phyloP scores from a whole-genome alignment of 2,113 vertebrate genomes.

The Engraulis encrasicolus region DNA sequence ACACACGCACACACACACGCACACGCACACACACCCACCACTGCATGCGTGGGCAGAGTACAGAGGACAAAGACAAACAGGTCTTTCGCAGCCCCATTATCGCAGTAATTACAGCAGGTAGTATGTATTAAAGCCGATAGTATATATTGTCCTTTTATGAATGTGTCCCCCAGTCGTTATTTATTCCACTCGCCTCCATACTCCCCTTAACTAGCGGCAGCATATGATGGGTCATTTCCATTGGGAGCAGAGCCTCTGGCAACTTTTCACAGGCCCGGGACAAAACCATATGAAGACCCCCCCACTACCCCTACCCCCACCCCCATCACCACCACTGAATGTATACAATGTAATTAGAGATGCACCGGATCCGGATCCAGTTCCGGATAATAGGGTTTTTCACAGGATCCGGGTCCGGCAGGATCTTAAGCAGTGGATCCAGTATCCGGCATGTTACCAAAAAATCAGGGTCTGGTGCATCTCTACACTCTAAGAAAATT shows the following conservation, averaged over 20 bases:
- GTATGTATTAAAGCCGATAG: conserved; percentile 37
- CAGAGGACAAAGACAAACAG: conserved; percentile 46
- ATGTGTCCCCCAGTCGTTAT: background rate
- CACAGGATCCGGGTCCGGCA: no score
- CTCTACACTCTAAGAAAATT: no score
- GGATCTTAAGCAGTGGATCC: no score
- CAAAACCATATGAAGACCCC: no score
- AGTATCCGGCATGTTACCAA: no score
- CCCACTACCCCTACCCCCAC: no score
- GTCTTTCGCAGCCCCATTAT: conserved; percentile 42
- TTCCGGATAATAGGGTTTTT: no score
- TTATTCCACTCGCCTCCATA: conserved; percentile 33
- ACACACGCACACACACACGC: background rate
- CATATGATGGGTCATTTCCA: conserved; percentile 27
- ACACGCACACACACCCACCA: background rate
- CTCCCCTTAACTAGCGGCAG: conserved; percentile 27
- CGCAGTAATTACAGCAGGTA: conserved; percentile 39
- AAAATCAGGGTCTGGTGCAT: no score
- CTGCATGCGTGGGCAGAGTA: background rate
- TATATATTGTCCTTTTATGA: conserved; percentile 34
- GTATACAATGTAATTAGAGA: no score
- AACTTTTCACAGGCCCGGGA: no score
- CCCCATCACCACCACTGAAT: no score
- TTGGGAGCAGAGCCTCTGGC: background rate
- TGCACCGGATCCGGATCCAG: no score